phyloP scores from a whole-genome alignment of 2,888 invertebrate species.

The Drosophila formosana region DNA sequence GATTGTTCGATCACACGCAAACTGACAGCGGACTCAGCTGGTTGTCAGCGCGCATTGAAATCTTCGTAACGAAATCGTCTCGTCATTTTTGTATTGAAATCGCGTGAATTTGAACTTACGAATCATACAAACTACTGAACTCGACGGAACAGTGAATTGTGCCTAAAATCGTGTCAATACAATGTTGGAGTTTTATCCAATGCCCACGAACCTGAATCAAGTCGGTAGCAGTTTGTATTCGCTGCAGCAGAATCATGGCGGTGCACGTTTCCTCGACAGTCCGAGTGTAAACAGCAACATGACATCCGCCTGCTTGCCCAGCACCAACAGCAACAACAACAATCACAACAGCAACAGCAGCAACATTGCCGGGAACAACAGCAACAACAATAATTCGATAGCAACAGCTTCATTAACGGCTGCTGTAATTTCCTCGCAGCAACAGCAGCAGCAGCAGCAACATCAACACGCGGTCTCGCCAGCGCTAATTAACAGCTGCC shows the following conservation, averaged over 20 bases:
- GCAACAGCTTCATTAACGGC: slow-evolving; percentile 80
- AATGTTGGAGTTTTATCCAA: slow-evolving; percentile 85
- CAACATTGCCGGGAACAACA: slow-evolving; percentile 37
- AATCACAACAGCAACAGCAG: slow-evolving; percentile 42
- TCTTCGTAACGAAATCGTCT: background rate
- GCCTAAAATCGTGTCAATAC: slow-evolving; percentile 51
- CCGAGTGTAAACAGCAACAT: slow-evolving; percentile 65
- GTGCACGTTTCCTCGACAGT: slow-evolving; percentile 83
- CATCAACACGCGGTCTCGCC: slow-evolving; percentile 63
- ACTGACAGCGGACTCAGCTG: slow-evolving; percentile 83
- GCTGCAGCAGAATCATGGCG: slow-evolving; percentile 81
- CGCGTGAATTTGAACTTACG: background rate
- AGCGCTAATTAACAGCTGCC: slow-evolving; percentile 77
- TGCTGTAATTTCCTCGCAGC: slow-evolving; percentile 63
- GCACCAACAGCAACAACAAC: slow-evolving; percentile 47
- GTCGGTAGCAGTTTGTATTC: slow-evolving; percentile 82
- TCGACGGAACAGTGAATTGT: slow-evolving; percentile 30
- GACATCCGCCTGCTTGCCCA: slow-evolving; percentile 56
- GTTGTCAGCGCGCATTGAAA: slow-evolving; percentile 75
- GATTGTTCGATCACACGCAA: slow-evolving; percentile 84
- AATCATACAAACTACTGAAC: background rate
- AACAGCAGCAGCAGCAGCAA: slow-evolving; percentile 52
- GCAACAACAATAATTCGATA: slow-evolving; percentile 54
- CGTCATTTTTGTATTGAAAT: background rate
- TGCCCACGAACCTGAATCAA: slow-evolving; percentile 84